Evolutionary conservation across 2,888 invertebrate species (phyloP).

Genomic region (Sepiola atlantica): DNA sequence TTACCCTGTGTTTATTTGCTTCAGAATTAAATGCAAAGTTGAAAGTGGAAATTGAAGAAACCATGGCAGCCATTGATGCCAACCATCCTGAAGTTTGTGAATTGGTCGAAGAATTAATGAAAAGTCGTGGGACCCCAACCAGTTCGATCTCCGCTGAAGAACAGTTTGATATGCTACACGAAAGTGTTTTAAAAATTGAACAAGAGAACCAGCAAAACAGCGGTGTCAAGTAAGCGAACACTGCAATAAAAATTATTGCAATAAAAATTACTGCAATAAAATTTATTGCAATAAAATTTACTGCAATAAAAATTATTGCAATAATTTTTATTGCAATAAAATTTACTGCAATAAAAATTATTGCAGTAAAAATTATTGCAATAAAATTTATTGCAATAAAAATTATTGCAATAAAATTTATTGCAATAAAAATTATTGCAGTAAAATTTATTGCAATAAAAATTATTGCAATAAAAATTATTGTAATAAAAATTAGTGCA

Average conservation of each 20-base stretch:
- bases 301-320: background rate
- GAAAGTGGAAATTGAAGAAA: background rate
- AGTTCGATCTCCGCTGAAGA: constrained; percentile 67
- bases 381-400: too few relatives aligned
- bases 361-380: too few relatives aligned
- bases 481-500: too few relatives aligned
- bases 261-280: background rate
- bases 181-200: constrained; percentile 69
- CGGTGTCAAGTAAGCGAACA: background rate
- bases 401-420: too few relatives aligned
- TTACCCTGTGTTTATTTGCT: background rate
- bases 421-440: too few relatives aligned
- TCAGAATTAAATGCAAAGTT: background rate
- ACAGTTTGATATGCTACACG: constrained; percentile 70
- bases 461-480: too few relatives aligned
- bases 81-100: constrained; percentile 72
- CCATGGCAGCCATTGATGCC: constrained; percentile 65
- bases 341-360: background rate
- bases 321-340: background rate
- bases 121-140: constrained; percentile 64
- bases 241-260: background rate
- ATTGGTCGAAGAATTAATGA: constrained; percentile 70
- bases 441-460: too few relatives aligned
- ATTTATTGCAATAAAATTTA: too few relatives aligned
- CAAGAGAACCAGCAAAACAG: constrained; percentile 62